Evolutionary conservation across 1,140 invertebrate species (phyloP).

Genomic region (Drosophila oshimai): DNA sequence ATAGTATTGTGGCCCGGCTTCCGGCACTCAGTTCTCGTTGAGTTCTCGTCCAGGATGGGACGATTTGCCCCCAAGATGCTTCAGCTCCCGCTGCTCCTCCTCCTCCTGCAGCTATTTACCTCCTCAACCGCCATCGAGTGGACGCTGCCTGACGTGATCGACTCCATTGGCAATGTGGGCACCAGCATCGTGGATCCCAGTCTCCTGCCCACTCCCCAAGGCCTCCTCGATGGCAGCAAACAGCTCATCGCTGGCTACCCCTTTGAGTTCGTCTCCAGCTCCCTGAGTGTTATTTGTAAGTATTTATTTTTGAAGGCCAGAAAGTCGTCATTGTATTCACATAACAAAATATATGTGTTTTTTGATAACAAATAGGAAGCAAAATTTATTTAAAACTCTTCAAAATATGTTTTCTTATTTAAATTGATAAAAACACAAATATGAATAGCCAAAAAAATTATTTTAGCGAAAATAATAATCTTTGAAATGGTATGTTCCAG

Average conservation of each 20-base stretch:
- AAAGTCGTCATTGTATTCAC: too few relatives aligned
- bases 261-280: conserved; percentile 65
- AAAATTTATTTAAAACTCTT: too few relatives aligned
- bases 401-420: conserved; percentile 57
- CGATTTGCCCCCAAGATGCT: background rate
- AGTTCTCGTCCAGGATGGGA: conserved; percentile 41
- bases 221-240: conserved; percentile 62
- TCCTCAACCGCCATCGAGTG: conserved; percentile 24
- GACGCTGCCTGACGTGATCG: conserved; percentile 43
- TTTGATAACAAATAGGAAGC: background rate
- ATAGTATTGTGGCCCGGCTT: conserved; percentile 38
- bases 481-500: conserved; percentile 56
- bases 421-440: too few relatives aligned
- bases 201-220: conserved; percentile 67
- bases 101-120: background rate
- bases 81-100: conserved; percentile 4
- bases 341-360: background rate
- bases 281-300: conserved; percentile 71
- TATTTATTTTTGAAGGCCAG: background rate
- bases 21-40: conserved; percentile 52
- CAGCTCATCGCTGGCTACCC: conserved; percentile 73
- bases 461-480: too few relatives aligned
- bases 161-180: conserved; percentile 35
- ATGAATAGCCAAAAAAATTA: too few relatives aligned
- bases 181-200: conserved; percentile 47